Conservation (phyloP, 53 echinoderm and acorn worm genomes). For the Echinometra lucunter region DNA sequence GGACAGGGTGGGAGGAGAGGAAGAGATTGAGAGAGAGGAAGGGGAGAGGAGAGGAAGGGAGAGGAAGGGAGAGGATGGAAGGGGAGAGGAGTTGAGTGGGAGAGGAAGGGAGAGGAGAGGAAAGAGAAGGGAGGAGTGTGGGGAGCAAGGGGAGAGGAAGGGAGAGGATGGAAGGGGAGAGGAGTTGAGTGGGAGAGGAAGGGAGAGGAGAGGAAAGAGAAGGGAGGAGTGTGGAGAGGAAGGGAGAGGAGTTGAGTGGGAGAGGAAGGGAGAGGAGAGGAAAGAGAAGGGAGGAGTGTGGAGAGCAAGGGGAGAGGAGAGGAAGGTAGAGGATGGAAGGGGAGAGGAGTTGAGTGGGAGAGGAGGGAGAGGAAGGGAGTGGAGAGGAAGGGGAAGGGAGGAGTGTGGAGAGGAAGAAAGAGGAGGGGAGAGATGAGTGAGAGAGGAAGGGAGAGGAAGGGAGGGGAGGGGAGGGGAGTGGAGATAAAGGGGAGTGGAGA, state of each 20-base stretch:
- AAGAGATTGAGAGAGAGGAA: too few species aligned
- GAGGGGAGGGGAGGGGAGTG: background rate
- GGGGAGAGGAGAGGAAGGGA: background rate
- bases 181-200: background rate
- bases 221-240: background rate
- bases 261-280: background rate
- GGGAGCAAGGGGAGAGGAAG: background rate
- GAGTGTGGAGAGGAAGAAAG: background rate
- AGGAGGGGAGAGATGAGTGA: background rate
- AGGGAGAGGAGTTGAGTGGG: background rate
- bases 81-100: too few species aligned
- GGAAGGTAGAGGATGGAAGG: background rate
- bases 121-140: background rate
- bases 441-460: too few species aligned
- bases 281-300: background rate
- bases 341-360: background rate
- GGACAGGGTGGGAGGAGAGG: too few species aligned
- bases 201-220: too few species aligned
- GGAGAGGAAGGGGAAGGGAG: background rate
- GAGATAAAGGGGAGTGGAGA: too few species aligned
- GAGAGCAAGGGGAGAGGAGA: background rate
- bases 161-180: background rate
- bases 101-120: background rate
- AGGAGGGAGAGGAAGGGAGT: background rate
- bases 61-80: background rate